Percentiles rank a stretch among this genome's conserved stretches.
These are phyloP conservation scores for Oeneis ivallda DNA, from an alignment of 2,888 invertebrate species.

Conservation along the genomic window DNA sequence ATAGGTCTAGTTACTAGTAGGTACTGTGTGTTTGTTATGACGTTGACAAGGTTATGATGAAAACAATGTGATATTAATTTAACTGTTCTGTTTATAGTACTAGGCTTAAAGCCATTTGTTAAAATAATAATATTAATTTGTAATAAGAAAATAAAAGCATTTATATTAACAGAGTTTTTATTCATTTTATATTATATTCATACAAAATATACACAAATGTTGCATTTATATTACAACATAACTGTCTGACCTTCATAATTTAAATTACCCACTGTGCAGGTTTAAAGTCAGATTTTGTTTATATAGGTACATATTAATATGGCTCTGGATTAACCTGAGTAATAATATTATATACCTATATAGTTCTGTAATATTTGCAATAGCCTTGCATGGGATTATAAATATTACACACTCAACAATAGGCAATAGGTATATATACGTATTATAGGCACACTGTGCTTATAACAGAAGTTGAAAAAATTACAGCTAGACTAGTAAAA, in stretches of 20 bases:
- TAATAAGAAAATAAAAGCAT: neutral
- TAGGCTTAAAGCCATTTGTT: conserved; percentile 14
- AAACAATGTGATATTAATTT: conserved; percentile 41
- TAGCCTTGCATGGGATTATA: neutral
- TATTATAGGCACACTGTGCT: neutral
- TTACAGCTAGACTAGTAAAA: conserved; percentile 1
- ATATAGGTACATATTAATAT: no score
- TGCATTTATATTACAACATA: neutral
- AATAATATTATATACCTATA: no score
- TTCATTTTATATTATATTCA: conserved; percentile 1
- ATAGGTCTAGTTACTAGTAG: no score
- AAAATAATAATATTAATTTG: neutral
- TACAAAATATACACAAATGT: conserved; percentile 20
- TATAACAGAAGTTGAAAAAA: conserved; percentile 1
- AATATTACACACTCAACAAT: neutral
- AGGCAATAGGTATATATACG: no score
- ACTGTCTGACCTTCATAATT: neutral
- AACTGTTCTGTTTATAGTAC: conserved; percentile 14
- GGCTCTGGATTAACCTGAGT: no score
- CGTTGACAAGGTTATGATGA: conserved; percentile 31
- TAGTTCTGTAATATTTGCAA: neutral
- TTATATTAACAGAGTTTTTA: no score
- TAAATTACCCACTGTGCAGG: no score
- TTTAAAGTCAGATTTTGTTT: no score
- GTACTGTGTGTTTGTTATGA: neutral